phyloP scores from a whole-genome alignment of 2,888 invertebrate species.

The Ochropleura plecta region DNA sequence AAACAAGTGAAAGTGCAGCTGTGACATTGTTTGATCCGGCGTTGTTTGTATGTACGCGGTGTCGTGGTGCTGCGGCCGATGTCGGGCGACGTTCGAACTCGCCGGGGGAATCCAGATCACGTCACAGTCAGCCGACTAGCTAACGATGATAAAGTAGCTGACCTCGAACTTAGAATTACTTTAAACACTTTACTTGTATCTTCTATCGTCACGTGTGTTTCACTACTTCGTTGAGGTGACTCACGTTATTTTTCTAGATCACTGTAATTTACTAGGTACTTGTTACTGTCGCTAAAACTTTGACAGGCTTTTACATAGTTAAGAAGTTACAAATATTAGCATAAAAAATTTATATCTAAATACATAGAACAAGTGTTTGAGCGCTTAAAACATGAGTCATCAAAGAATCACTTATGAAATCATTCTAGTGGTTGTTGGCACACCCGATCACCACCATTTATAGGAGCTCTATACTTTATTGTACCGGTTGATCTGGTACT shows the following conservation, averaged over 20 bases:
- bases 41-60: slow-evolving; percentile 53
- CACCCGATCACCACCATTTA: slow-evolving; percentile 64
- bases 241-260: slow-evolving; percentile 28
- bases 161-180: slow-evolving; percentile 72
- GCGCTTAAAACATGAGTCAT: slow-evolving; percentile 43
- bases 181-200: slow-evolving; percentile 54
- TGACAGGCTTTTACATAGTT: not conserved
- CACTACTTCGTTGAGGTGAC: slow-evolving; percentile 23
- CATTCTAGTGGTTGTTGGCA: slow-evolving; percentile 51
- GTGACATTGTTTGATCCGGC: slow-evolving; percentile 36
- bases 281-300: not conserved
- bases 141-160: slow-evolving; percentile 71
- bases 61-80: slow-evolving; percentile 16
- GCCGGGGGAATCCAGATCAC: slow-evolving; percentile 67
- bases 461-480: slow-evolving; percentile 58
- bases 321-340: not conserved
- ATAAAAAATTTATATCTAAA: slow-evolving; percentile 7
- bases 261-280: not conserved
- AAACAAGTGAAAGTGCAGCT: slow-evolving; percentile 66
- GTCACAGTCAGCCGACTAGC: slow-evolving; percentile 67
- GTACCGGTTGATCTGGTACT: slow-evolving; percentile 62
- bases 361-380: slow-evolving; percentile 20
- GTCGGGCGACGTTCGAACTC: slow-evolving; percentile 46
- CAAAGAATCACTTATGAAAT: slow-evolving; percentile 37
- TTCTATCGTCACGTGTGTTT: slow-evolving; percentile 42